A percentile compares a stretch with the other conserved stretches of the same genome.
These are phyloP conservation scores for Nymphalis polychloros DNA, from an alignment of 2,888 invertebrate genomes.

Conservation along the genomic window DNA sequence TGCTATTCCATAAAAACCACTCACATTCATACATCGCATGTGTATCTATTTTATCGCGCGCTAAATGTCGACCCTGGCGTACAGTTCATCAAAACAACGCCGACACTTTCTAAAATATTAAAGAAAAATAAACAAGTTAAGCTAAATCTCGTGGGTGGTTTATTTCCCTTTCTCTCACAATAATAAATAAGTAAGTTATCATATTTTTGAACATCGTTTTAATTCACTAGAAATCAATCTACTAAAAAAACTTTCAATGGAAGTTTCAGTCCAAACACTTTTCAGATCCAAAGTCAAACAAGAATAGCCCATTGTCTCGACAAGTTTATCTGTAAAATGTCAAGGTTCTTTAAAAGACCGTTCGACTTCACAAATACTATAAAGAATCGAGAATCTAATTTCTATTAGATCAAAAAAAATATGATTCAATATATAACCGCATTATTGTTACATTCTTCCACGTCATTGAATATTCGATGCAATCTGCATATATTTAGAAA, in stretches of 20 bases:
- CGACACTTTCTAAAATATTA: too few species aligned
- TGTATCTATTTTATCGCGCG: too few species aligned
- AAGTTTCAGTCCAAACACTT: slow-evolving; percentile 19
- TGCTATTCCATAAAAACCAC: too few species aligned
- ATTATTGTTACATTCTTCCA: background rate
- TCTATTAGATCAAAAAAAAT: background rate
- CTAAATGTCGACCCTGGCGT: too few species aligned
- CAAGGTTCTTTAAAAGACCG: slow-evolving; percentile 15
- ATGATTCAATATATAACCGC: background rate
- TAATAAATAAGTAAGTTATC: background rate
- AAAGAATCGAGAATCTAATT: background rate
- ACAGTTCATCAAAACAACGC: too few species aligned
- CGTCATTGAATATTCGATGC: background rate
- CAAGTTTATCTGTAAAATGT: slow-evolving; percentile 21
- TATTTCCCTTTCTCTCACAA: background rate
- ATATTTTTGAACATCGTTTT: background rate
- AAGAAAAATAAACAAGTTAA: too few species aligned
- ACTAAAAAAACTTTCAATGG: background rate
- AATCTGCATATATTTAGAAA: background rate
- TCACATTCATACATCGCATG: too few species aligned
- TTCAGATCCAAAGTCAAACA: slow-evolving; percentile 15
- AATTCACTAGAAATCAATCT: background rate
- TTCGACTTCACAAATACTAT: background rate
- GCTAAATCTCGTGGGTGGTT: too few species aligned
- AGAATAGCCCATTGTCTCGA: slow-evolving; percentile 23